phyloP scores from a whole-genome alignment of 2,888 invertebrate genomes.

The Drosophila mulleri region DNA sequence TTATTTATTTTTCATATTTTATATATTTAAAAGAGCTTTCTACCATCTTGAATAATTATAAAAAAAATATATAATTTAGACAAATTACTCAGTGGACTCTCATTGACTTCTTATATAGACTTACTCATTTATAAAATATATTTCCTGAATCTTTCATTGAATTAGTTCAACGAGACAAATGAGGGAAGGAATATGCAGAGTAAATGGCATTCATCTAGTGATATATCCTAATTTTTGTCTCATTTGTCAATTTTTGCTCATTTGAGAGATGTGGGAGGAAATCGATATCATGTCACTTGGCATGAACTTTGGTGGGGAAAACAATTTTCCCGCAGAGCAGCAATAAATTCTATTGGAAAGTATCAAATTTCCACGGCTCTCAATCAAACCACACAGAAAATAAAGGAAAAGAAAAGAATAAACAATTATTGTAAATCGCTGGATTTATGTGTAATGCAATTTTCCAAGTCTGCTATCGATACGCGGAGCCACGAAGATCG shows the following conservation, averaged over 20 bases:
- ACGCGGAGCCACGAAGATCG: neutral
- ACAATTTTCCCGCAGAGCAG: slow-evolving; percentile 54
- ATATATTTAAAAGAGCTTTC: too few relatives aligned
- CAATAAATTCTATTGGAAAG: slow-evolving; percentile 52
- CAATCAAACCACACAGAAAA: slow-evolving; percentile 24
- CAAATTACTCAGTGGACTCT: too few relatives aligned
- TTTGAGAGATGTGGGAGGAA: slow-evolving; percentile 25
- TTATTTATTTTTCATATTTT: too few relatives aligned
- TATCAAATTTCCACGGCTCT: slow-evolving; percentile 63
- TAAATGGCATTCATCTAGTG: neutral
- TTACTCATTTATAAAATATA: too few relatives aligned
- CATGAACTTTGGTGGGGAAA: slow-evolving; percentile 31
- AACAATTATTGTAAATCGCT: slow-evolving; percentile 41
- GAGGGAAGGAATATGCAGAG: too few relatives aligned
- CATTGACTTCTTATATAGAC: too few relatives aligned
- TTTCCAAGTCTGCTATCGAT: slow-evolving; percentile 39
- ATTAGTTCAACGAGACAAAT: too few relatives aligned
- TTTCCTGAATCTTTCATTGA: too few relatives aligned
- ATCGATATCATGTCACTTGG: slow-evolving; percentile 49
- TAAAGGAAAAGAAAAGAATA: slow-evolving; percentile 1
- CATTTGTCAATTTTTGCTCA: slow-evolving; percentile 11
- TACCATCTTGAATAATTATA: too few relatives aligned
- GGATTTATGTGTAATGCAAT: slow-evolving; percentile 55
- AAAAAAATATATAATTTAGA: too few relatives aligned
- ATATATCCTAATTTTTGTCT: neutral